A percentile compares a stretch with the other conserved stretches of the same genome.
phyloP scores from a whole-genome alignment of 2,113 vertebrate genomes.

The Saguinus midas region DNA sequence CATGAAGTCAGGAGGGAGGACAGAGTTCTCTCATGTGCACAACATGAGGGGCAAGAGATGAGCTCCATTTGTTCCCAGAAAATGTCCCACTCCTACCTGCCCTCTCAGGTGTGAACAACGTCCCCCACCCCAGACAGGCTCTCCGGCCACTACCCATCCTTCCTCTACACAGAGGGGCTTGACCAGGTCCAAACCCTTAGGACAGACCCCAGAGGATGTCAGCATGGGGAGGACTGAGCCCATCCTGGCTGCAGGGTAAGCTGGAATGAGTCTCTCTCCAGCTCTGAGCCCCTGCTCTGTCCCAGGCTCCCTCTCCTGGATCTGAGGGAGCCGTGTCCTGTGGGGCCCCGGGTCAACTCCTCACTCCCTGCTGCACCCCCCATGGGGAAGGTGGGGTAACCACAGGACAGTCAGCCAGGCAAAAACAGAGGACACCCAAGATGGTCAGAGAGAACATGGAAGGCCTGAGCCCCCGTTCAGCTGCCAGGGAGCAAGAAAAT shows the following conservation, averaged over 20 bases:
- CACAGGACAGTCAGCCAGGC: not conserved
- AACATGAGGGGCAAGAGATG: not conserved
- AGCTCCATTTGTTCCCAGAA: not conserved
- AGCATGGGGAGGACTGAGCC: not conserved
- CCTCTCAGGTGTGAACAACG: not conserved
- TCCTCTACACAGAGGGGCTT: not conserved
- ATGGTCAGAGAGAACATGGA: not conserved
- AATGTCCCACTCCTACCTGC: not conserved
- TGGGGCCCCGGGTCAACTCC: not conserved
- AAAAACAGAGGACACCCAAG: not conserved
- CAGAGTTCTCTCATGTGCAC: not conserved
- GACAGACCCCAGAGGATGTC: not conserved
- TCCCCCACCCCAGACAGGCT: not conserved
- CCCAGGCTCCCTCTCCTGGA: not conserved
- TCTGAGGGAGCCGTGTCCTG: not conserved
- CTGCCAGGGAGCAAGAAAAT: not conserved
- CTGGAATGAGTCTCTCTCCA: not conserved
- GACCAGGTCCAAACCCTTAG: not conserved
- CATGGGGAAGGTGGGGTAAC: not conserved
- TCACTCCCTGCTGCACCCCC: not conserved
- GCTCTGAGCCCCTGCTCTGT: not conserved
- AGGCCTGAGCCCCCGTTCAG: not conserved
- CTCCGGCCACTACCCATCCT: not conserved
- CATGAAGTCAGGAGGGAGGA: not conserved
- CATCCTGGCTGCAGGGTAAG: not conserved